Percentiles rank a stretch among this genome's conserved stretches.
Conservation (phyloP, 2,888 invertebrate species). For the Dugesia japonica region DNA sequence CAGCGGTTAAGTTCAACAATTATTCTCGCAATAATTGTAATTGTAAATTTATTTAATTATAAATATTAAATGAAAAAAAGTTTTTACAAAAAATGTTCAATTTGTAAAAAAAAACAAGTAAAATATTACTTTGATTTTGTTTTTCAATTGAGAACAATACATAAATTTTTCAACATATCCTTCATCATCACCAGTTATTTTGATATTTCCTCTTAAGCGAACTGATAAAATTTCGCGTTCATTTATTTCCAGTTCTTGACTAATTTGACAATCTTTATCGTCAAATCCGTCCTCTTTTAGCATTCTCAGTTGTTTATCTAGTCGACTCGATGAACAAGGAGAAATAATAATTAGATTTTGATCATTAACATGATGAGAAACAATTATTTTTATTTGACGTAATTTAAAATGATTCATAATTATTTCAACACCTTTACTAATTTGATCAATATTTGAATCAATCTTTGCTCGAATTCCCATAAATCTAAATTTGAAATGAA, state of each 20-base stretch:
- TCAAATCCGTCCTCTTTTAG: not conserved
- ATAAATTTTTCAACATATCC: not conserved
- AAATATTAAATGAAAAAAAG: too few relatives aligned
- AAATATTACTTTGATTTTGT: not conserved
- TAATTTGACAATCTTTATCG: not conserved
- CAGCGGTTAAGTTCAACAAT: too few relatives aligned
- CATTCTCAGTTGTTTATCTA: not conserved
- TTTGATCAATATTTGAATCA: not conserved
- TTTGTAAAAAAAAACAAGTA: too few relatives aligned
- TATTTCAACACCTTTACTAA: not conserved
- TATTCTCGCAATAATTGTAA: too few relatives aligned
- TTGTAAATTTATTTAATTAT: too few relatives aligned
- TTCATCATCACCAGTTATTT: not conserved
- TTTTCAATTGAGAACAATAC: not conserved
- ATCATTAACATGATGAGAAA: not conserved
- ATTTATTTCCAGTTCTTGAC: not conserved
- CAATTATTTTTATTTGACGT: not conserved
- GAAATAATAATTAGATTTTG: not conserved
- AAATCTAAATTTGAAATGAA: not conserved
- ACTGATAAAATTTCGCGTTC: not conserved
- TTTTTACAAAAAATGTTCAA: too few relatives aligned
- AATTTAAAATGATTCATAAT: not conserved
- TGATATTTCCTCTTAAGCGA: not conserved
- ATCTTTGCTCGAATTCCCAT: not conserved
- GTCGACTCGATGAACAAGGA: not conserved